Conservation (phyloP, 2,888 invertebrate genomes). For the Ochropacha duplaris region DNA sequence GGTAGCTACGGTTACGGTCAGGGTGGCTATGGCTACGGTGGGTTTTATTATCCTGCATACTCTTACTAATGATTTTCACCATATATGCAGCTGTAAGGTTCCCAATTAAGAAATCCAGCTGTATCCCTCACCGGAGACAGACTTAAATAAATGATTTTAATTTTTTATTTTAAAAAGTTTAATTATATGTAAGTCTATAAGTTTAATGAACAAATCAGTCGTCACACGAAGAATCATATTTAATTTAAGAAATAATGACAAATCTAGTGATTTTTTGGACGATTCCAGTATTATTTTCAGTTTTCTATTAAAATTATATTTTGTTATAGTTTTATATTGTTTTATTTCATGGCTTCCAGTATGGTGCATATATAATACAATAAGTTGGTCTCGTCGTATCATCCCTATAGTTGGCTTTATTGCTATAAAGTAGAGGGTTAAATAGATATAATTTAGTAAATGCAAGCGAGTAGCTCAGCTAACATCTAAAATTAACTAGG, state of each 20-base stretch:
- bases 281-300: not conserved
- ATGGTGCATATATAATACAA: not conserved
- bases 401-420: too few relatives aligned
- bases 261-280: not conserved
- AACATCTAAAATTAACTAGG: too few relatives aligned
- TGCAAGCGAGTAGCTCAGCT: too few relatives aligned
- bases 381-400: not conserved
- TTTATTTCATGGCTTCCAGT: not conserved
- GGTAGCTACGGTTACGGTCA: not conserved
- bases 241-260: not conserved
- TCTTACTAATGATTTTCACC: not conserved
- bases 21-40: not conserved
- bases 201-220: not conserved
- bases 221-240: not conserved
- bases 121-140: not conserved
- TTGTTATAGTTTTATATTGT: not conserved
- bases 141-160: not conserved
- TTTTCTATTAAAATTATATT: not conserved
- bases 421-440: too few relatives aligned
- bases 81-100: not conserved
- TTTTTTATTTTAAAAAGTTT: not conserved
- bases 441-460: too few relatives aligned
- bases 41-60: not conserved
- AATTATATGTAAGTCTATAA: not conserved
- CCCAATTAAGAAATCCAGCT: too few relatives aligned